Percentiles rank a stretch among this genome's conserved stretches.
Conservation (phyloP, 53 echinoderm and acorn worm species). For the Paelopatides confundens region DNA sequence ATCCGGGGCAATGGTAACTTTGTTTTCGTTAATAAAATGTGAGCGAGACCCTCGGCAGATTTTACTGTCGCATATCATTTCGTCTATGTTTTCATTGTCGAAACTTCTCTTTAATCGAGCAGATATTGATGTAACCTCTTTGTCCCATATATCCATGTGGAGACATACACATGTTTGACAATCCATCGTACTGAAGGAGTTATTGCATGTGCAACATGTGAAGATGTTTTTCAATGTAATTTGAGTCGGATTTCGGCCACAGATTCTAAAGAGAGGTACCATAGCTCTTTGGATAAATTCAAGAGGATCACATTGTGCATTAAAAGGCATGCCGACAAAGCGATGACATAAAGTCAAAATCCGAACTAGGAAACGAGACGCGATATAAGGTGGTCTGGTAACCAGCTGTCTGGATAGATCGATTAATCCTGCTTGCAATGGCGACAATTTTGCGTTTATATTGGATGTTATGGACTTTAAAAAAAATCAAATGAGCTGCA, state of each 20-base stretch:
- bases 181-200: background rate
- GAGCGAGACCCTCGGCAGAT: background rate
- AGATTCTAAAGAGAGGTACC: background rate
- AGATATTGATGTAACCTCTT: background rate
- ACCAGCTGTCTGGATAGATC: background rate
- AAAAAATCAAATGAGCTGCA: background rate
- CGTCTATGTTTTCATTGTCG: background rate
- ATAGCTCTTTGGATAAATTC: slow-evolving; percentile 1
- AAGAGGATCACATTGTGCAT: background rate
- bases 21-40: background rate
- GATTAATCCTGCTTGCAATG: background rate
- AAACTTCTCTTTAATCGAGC: background rate
- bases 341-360: background rate
- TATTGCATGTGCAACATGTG: background rate
- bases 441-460: background rate
- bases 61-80: background rate
- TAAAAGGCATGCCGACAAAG: background rate
- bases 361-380: background rate
- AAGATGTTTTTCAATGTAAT: background rate
- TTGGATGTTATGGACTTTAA: background rate
- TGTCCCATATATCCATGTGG: background rate
- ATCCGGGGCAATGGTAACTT: background rate
- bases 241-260: slow-evolving; percentile 5
- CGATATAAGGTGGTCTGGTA: background rate
- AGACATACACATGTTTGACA: background rate